Percentiles rank a stretch among this genome's conserved stretches.
Conservation (phyloP, 2,888 invertebrate genomes). For the Drosophila imparisetae region DNA sequence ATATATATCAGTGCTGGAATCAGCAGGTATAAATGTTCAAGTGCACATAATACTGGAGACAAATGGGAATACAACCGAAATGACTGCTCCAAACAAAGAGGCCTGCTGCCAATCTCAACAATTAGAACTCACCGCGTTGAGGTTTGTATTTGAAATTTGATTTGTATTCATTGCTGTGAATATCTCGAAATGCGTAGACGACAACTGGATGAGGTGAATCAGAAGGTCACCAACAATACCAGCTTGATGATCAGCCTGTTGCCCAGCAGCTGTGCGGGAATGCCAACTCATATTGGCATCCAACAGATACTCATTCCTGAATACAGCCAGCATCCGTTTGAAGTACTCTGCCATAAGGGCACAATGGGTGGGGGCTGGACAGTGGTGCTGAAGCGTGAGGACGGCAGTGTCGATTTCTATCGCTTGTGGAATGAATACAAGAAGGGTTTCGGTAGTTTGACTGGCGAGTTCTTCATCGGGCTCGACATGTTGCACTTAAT, state of each 20-base stretch:
- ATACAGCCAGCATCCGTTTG: not conserved
- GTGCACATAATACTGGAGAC: too few species aligned
- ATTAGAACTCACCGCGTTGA: too few species aligned
- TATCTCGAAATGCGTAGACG: too few species aligned
- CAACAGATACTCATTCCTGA: not conserved
- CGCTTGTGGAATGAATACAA: not conserved
- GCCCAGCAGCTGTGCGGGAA: not conserved
- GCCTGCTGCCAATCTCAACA: too few species aligned
- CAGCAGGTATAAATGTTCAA: not conserved
- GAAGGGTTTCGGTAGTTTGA: not conserved
- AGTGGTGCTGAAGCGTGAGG: not conserved
- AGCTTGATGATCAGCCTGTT: not conserved
- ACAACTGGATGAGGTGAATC: not conserved
- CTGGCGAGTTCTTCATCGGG: not conserved
- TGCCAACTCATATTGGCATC: not conserved
- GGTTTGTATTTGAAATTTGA: too few species aligned
- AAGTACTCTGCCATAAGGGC: not conserved
- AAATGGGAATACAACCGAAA: too few species aligned
- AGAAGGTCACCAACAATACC: not conserved
- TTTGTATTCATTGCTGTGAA: too few species aligned
- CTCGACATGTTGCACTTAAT: not conserved
- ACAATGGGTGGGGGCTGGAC: not conserved
- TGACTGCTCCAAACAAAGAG: too few species aligned
- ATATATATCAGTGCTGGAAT: not conserved
- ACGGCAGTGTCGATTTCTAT: slow-evolving; percentile 36